Conservation (phyloP, 2,113 vertebrate species). For the Colossoma macropomum region DNA sequence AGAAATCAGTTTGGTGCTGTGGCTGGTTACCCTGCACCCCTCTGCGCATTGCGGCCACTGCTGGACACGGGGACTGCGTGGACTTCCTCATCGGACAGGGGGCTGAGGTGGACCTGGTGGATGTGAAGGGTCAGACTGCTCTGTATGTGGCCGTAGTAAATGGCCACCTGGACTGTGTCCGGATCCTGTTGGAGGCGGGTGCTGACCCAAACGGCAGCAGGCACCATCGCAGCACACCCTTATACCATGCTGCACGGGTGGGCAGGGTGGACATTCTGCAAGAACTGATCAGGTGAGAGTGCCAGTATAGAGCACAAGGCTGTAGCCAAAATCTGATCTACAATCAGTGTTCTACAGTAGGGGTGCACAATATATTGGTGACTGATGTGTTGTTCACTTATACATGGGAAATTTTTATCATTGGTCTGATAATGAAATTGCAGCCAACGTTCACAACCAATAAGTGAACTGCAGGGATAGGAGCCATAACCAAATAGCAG, state of each 20-base stretch:
- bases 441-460: no score
- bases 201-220: slow-evolving; percentile 92
- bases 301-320: background rate
- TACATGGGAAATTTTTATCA: no score
- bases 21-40: slow-evolving; percentile 94
- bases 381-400: no score
- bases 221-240: slow-evolving; percentile 91
- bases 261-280: slow-evolving; percentile 86
- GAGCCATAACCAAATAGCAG: background rate
- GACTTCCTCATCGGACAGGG: slow-evolving; percentile 87
- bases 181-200: slow-evolving; percentile 88
- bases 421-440: no score
- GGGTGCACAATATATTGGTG: no score
- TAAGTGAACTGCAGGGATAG: background rate
- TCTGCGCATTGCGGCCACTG: slow-evolving; percentile 87
- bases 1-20: slow-evolving; percentile 94
- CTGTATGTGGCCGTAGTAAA: slow-evolving; percentile 92
- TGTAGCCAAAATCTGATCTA: background rate
- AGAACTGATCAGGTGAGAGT: slow-evolving; percentile 87
- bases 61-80: slow-evolving; percentile 87
- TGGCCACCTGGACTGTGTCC: slow-evolving; percentile 88
- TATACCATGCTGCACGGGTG: slow-evolving; percentile 88
- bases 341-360: background rate
- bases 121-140: slow-evolving; percentile 93
- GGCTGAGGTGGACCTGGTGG: slow-evolving; percentile 90